Base-by-base conservation (phyloP, 2,888 invertebrate genomes). In the Perizoma affinitatum region DNA sequence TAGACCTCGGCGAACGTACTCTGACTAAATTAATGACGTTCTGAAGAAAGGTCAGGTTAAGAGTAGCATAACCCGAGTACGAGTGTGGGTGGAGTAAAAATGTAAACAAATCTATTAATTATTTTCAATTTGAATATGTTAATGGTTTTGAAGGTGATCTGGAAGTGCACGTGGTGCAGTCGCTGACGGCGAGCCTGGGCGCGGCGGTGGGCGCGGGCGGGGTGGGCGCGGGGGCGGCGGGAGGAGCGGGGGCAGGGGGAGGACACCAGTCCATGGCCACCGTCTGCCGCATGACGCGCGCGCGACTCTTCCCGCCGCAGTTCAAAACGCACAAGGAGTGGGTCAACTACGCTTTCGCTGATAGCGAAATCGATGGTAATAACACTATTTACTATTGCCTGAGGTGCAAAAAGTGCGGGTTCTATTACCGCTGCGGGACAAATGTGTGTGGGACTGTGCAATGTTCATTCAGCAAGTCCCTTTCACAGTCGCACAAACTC, bases 341-440 rank as follows among this genome's bases (percentile, higher is more conserved):
- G 98, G 98, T 99, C 93, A 96, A 97, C 75, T 99, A 99, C 87
- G 97, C 98, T 0, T 98, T 99, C 90, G 96, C 97, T 22, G 97
- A 96, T 73, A 97, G 97, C 83, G 98, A 98, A 88, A 96, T 98
- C 58, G 98, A 98, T 90, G 97, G 98, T 98, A 84, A 47, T 7
- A 3, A 38, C 38, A 38, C 38, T 5, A 0, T 1, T 38, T 38
- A 5, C 38, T 38, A 38, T 3, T 3, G 22, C 1, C 22, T 22
- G 22, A 22, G 22, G 22, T 22, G 22, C 22, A 22, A 22, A 22
- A 22, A 3, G 22, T 22, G 22, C 22, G 22, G 22, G 22, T 22
- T 22, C 22, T 1, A 22, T 22, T 22, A 22, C 22, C 22, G 3
- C 1, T 22, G 22, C 22, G 22, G 22, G n/a, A n/a, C n/a, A n/a